Conservation (phyloP, 2,797 vertebrate genomes). For the Falco novaeseelandiae region DNA sequence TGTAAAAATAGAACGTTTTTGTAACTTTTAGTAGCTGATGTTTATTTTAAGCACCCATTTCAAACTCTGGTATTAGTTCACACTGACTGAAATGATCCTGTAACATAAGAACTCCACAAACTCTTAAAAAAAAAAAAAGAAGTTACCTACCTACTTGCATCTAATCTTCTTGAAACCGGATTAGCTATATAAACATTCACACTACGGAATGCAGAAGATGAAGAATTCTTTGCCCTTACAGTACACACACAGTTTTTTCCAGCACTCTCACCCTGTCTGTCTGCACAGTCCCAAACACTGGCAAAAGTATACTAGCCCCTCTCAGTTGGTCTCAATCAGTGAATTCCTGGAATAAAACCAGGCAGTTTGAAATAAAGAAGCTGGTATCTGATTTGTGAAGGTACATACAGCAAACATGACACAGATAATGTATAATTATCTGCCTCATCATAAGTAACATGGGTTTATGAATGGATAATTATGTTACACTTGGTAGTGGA, state of each 20-base stretch:
- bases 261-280: background rate
- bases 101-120: background rate
- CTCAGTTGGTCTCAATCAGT: background rate
- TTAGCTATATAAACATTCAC: background rate
- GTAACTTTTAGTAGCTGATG: background rate
- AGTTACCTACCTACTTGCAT: background rate
- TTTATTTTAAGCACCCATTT: background rate
- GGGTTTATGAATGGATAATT: background rate
- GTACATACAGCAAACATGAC: background rate
- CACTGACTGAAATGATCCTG: background rate
- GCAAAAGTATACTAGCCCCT: background rate
- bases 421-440: no score
- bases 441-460: background rate
- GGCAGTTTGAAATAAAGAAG: background rate
- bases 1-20: conserved; percentile 61
- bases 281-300: background rate
- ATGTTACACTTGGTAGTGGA: background rate
- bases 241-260: background rate
- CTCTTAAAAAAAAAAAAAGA: background rate
- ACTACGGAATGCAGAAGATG: background rate
- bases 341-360: background rate
- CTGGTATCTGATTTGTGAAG: background rate
- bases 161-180: background rate
- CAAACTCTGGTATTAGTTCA: background rate
- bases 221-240: background rate